Conservation (phyloP, 2,113 vertebrate genomes). For the Atherinomorus stipes region DNA sequence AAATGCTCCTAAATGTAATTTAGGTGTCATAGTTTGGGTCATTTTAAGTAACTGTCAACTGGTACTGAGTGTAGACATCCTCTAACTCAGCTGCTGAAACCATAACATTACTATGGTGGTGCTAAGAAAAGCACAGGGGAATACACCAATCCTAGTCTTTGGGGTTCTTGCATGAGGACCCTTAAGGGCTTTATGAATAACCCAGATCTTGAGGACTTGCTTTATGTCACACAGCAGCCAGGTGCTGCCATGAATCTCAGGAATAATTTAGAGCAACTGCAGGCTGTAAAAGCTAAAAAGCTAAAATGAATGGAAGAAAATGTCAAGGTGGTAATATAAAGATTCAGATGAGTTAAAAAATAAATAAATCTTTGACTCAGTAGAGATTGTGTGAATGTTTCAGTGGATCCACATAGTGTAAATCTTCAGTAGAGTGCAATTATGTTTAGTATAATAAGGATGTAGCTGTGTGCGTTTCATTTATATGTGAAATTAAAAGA, state of each 20-base stretch:
- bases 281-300: slow-evolving; percentile 13
- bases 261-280: slow-evolving; percentile 60
- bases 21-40: slow-evolving; percentile 20
- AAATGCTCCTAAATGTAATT: slow-evolving; percentile 28
- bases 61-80: slow-evolving; percentile 14
- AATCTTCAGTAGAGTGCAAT: not conserved
- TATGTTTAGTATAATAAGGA: not conserved
- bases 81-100: slow-evolving; percentile 3
- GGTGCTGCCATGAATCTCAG: slow-evolving; percentile 48
- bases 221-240: slow-evolving; percentile 36
- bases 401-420: not conserved
- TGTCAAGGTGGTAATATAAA: not conserved
- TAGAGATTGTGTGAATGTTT: not conserved
- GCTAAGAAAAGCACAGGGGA: not conserved
- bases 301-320: not conserved
- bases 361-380: not conserved
- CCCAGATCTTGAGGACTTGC: slow-evolving; percentile 45
- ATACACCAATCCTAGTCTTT: slow-evolving; percentile 10
- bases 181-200: slow-evolving; percentile 64
- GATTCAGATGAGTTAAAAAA: not conserved
- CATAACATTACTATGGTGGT: slow-evolving; percentile 8
- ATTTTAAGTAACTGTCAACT: slow-evolving; percentile 1
- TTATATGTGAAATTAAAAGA: slow-evolving; percentile 1
- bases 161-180: slow-evolving; percentile 29
- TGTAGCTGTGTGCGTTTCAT: not conserved